These are phyloP conservation scores for Ceratothoa steindachneri DNA, from an alignment of 2,888 invertebrate genomes.

Conservation along the genomic window DNA sequence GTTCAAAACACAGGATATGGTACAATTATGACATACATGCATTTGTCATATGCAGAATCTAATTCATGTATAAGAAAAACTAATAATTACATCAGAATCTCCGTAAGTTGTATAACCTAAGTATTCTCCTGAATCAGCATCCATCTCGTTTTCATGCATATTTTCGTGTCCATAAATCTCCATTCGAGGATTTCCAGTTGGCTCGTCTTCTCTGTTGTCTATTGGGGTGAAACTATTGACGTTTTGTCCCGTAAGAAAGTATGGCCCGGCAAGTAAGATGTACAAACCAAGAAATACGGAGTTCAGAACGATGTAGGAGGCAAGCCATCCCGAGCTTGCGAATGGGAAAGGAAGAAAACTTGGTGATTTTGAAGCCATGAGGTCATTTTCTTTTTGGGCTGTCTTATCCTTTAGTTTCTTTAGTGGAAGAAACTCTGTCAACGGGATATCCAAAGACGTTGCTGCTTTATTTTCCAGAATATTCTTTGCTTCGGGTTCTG, in stretches of 20 bases:
- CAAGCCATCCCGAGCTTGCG: background rate
- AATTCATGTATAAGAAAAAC: background rate
- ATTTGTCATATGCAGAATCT: background rate
- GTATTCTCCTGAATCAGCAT: background rate
- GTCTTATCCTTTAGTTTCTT: too few relatives aligned
- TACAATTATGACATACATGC: too few relatives aligned
- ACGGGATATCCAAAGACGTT: background rate
- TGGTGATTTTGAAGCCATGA: background rate
- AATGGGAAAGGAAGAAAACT: background rate
- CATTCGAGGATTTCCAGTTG: background rate
- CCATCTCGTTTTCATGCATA: background rate
- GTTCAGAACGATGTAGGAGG: background rate
- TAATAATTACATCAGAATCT: conserved; percentile 1
- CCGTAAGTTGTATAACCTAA: background rate
- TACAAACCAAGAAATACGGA: background rate
- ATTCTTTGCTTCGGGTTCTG: background rate
- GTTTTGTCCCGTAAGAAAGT: background rate
- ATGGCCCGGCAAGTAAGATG: background rate
- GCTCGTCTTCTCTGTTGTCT: background rate
- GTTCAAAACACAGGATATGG: too few relatives aligned
- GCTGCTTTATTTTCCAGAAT: background rate
- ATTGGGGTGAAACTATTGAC: background rate
- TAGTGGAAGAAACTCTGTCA: too few relatives aligned
- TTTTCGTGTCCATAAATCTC: background rate
- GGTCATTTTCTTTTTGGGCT: background rate